Conservation (phyloP, 2,113 vertebrate genomes). For the Pyxicephalus adspersus region DNA sequence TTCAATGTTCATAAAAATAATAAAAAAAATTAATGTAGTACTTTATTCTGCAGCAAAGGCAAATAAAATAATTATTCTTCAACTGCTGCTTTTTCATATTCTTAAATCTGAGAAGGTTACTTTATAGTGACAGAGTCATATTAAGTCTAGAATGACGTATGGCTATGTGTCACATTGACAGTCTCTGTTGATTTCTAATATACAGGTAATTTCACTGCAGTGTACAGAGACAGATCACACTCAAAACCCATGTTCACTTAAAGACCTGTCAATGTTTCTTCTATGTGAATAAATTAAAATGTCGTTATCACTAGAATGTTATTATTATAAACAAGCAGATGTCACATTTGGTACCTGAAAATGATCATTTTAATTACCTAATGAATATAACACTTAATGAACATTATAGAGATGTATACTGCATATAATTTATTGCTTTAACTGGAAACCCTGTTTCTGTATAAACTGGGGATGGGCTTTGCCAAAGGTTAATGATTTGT, state of each 20-base stretch:
- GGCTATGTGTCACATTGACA: neutral
- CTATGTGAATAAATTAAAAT: slow-evolving; percentile 66
- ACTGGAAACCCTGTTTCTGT: slow-evolving; percentile 19
- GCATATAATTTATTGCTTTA: slow-evolving; percentile 43
- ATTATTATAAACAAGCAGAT: slow-evolving; percentile 63
- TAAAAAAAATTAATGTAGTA: no score
- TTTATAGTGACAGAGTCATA: neutral
- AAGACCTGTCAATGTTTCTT: slow-evolving; percentile 56
- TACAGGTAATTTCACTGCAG: slow-evolving; percentile 17
- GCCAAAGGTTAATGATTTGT: slow-evolving; percentile 49
- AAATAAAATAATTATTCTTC: no score
- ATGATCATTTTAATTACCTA: slow-evolving; percentile 57
- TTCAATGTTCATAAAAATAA: no score
- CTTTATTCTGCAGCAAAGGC: no score
- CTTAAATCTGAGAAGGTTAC: no score
- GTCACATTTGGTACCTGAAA: slow-evolving; percentile 48
- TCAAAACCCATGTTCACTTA: slow-evolving; percentile 52
- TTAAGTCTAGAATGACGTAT: slow-evolving; percentile 20
- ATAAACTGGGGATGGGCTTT: neutral
- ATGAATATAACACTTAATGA: neutral
- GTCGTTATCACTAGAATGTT: slow-evolving; percentile 62
- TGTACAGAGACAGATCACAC: neutral
- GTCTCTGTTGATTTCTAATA: slow-evolving; percentile 39
- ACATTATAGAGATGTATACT: neutral
- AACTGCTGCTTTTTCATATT: no score